These are phyloP conservation scores for Mobula hypostoma DNA, from an alignment of 2,113 vertebrate genomes.

Conservation along the genomic window DNA sequence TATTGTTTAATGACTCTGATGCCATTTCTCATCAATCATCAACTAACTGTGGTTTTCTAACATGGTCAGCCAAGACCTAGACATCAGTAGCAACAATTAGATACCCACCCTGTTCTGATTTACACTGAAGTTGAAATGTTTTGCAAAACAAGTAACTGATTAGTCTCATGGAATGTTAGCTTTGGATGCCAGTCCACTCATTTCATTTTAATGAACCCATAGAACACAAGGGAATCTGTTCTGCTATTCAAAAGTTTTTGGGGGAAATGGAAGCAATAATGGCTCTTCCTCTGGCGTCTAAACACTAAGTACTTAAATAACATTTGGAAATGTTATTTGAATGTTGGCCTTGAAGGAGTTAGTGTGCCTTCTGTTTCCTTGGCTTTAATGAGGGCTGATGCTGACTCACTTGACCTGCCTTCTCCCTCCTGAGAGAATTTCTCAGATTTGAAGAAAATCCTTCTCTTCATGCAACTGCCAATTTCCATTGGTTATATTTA, in stretches of 20 bases:
- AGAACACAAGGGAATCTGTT: not conserved
- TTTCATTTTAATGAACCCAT: not conserved
- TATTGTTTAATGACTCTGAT: too few species aligned
- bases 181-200: not conserved
- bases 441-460: not conserved
- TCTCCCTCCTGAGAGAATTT: not conserved
- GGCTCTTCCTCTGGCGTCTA: not conserved
- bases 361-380: not conserved
- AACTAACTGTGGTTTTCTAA: too few species aligned
- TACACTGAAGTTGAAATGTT: not conserved
- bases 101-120: not conserved
- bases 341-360: not conserved
- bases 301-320: too few species aligned
- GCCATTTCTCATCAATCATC: too few species aligned
- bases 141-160: not conserved
- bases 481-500: not conserved
- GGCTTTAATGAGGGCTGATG: not conserved
- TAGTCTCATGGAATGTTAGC: not conserved
- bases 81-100: too few species aligned
- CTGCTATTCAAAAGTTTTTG: not conserved
- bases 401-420: not conserved
- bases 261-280: not conserved
- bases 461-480: not conserved
- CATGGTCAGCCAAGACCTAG: too few species aligned
- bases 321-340: not conserved